Conservation (phyloP, 2,797 vertebrate species). For the Sebastes oblongus region DNA sequence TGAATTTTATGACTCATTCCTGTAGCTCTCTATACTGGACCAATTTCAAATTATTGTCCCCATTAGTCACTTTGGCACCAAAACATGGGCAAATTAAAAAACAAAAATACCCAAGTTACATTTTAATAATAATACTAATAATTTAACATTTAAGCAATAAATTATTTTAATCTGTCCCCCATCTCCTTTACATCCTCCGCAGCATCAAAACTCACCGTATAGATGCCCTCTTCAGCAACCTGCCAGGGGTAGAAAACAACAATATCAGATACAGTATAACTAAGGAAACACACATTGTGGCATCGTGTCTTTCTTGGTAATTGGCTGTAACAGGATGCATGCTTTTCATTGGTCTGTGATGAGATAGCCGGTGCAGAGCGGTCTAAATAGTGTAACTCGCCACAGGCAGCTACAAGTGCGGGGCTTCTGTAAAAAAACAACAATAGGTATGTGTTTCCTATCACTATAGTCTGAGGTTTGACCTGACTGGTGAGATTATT, state of each 20-base stretch:
- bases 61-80: background rate
- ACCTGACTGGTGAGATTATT: background rate
- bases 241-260: conserved; percentile 5
- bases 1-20: too few species aligned
- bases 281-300: background rate
- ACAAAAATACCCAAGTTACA: background rate
- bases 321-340: background rate
- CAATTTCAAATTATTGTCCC: background rate
- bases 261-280: background rate
- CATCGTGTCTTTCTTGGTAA: background rate
- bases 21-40: too few species aligned
- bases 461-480: background rate
- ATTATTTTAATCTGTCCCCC: background rate
- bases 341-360: background rate
- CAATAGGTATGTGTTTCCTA: background rate
- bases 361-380: background rate
- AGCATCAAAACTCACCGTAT: conserved; percentile 57
- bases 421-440: background rate
- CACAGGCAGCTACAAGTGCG: background rate
- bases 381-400: background rate
- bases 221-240: conserved; percentile 64
- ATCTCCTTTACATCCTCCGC: too few species aligned
- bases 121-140: background rate
- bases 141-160: background rate
- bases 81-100: background rate